These are phyloP conservation scores for Cecidostiba fungosa DNA, from an alignment of 2,888 invertebrate species.

Conservation along the genomic window DNA sequence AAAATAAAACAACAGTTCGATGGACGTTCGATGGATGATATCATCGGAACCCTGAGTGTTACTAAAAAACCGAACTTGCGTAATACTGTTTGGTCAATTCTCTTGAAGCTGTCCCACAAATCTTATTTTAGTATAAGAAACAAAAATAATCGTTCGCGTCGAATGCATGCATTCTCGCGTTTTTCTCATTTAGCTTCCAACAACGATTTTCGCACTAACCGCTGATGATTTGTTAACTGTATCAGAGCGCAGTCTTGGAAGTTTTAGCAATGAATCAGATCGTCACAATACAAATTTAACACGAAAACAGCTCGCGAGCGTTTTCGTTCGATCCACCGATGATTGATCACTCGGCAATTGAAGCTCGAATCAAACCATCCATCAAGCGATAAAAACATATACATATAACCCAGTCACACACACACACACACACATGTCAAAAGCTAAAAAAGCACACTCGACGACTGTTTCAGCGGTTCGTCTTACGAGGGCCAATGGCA, in stretches of 20 bases:
- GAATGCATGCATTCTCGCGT: not conserved
- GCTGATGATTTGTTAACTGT: no score
- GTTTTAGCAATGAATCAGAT: no score
- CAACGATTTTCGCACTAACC: not conserved
- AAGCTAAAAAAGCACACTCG: not conserved
- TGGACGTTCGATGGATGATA: not conserved
- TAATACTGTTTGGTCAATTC: slow-evolving; percentile 4
- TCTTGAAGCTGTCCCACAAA: slow-evolving; percentile 10
- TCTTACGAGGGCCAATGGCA: slow-evolving; percentile 99
- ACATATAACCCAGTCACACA: no score
- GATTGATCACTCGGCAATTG: no score
- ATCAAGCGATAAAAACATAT: no score
- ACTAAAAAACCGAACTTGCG: not conserved
- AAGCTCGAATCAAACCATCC: no score
- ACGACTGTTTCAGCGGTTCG: slow-evolving; percentile 87
- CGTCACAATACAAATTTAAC: no score
- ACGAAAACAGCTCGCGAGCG: not conserved
- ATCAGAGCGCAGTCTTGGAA: no score
- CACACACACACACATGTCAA: no score
- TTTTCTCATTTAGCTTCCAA: not conserved
- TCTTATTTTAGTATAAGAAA: slow-evolving; percentile 32
- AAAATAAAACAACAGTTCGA: not conserved
- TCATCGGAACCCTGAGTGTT: not conserved
- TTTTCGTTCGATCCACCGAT: not conserved
- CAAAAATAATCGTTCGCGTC: slow-evolving; percentile 1